These are phyloP conservation scores for Prionailurus bengalensis DNA, from an alignment of 2,113 vertebrate species.

Conservation along the genomic window DNA sequence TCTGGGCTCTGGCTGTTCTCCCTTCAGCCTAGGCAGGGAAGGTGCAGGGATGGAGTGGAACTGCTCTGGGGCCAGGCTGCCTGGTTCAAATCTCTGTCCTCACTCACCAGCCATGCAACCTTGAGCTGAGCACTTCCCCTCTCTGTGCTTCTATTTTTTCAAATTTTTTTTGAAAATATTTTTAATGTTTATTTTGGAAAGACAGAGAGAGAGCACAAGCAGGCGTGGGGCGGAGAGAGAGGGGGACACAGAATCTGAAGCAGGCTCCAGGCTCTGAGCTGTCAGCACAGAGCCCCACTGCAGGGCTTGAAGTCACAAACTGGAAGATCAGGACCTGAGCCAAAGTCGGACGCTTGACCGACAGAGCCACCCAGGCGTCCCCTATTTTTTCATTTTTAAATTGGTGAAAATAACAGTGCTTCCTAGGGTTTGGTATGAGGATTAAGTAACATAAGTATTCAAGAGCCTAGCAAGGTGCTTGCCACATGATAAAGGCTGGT, in stretches of 20 bases:
- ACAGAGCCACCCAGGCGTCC: too few species aligned
- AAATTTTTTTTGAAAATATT: too few species aligned
- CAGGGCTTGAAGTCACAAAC: too few species aligned
- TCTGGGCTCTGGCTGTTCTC: not conserved
- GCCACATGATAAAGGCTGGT: not conserved
- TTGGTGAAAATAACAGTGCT: not conserved
- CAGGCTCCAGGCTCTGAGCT: too few species aligned
- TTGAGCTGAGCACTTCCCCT: not conserved
- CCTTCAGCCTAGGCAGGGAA: not conserved
- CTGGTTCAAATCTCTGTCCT: not conserved
- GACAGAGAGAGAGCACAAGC: too few species aligned
- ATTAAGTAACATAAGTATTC: not conserved
- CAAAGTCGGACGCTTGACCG: too few species aligned
- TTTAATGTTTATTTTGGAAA: too few species aligned
- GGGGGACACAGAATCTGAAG: too few species aligned
- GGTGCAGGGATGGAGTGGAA: rapidly evolving
- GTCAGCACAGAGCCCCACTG: too few species aligned
- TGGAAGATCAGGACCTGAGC: too few species aligned
- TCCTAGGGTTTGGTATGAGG: not conserved
- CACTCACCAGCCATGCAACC: not conserved
- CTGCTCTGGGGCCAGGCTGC: not conserved
- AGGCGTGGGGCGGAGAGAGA: too few species aligned
- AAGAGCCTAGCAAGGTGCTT: not conserved
- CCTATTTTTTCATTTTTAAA: constrained; percentile 8
- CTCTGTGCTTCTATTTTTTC: not conserved